These are phyloP conservation scores for Ceyx melanurus DNA, from an alignment of 2,113 vertebrate genomes.

Conservation along the genomic window DNA sequence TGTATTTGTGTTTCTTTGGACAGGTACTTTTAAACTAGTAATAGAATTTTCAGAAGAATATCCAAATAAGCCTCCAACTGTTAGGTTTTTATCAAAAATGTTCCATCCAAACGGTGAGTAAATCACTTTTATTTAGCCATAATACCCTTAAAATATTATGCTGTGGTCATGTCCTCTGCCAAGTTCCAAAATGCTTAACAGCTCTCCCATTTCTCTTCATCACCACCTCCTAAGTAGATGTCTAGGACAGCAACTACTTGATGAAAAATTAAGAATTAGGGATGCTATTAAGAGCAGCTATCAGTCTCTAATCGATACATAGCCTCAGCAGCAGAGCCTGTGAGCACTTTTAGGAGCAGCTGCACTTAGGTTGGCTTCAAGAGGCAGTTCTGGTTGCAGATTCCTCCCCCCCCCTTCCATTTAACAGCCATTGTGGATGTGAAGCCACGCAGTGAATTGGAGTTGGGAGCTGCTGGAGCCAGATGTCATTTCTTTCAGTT, in stretches of 20 bases:
- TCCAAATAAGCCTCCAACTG: conserved; percentile 98
- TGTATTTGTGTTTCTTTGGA: conserved; percentile 12
- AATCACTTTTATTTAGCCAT: neutral
- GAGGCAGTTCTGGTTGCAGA: neutral
- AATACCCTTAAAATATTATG: neutral
- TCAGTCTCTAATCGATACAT: neutral
- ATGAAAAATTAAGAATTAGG: conserved; percentile 7
- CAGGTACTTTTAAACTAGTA: conserved; percentile 99
- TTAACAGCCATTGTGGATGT: neutral
- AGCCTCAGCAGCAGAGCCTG: neutral
- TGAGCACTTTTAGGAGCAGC: neutral
- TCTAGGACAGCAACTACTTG: neutral
- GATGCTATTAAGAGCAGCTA: neutral
- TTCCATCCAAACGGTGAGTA: conserved; percentile 98
- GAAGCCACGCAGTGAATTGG: neutral
- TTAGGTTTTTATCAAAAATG: conserved; percentile 99
- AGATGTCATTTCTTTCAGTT: neutral
- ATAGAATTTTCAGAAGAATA: conserved; percentile 99
- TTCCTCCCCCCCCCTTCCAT: neutral
- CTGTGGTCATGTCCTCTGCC: neutral
- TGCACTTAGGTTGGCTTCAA: neutral
- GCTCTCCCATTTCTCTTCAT: neutral
- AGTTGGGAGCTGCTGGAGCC: neutral
- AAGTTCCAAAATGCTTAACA: neutral
- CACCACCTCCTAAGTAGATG: neutral